These are phyloP conservation scores for Gopherus flavomarginatus DNA, from an alignment of 2,113 vertebrate species.

Conservation along the genomic window DNA sequence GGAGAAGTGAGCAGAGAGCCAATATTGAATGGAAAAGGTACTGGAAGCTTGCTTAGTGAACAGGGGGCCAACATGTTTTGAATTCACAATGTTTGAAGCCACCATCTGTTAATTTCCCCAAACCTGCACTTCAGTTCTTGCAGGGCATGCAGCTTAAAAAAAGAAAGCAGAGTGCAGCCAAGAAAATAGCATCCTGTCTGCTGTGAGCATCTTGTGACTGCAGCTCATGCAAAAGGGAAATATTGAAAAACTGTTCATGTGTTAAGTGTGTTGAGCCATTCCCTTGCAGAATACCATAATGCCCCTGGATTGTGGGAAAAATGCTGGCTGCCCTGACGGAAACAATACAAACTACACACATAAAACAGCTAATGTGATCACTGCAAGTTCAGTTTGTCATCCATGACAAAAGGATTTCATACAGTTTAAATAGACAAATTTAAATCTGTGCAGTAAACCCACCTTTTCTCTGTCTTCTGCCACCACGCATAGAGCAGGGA, in stretches of 20 bases:
- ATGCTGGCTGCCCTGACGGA: not conserved
- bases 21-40: not conserved
- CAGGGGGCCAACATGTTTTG: not conserved
- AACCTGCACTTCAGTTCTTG: not conserved
- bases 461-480: not conserved
- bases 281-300: not conserved
- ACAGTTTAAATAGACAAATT: not conserved
- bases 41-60: not conserved
- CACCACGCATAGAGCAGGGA: not conserved
- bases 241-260: not conserved
- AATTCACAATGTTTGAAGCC: not conserved
- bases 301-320: not conserved
- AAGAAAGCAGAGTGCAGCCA: slow-evolving; percentile 4
- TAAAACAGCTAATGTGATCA: not conserved
- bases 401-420: not conserved
- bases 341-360: not conserved
- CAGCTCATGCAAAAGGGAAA: not conserved
- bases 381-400: not conserved
- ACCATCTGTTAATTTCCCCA: slow-evolving; percentile 10
- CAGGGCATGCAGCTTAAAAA: not conserved
- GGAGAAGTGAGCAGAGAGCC: not conserved
- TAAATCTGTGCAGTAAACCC: not conserved
- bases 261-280: not conserved
- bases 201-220: not conserved
- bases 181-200: not conserved